A percentile compares a stretch with the other conserved stretches of the same genome.
Evolutionary conservation across 2,113 vertebrate species (phyloP).

Genomic region (Gnathonemus longibarbis): DNA sequence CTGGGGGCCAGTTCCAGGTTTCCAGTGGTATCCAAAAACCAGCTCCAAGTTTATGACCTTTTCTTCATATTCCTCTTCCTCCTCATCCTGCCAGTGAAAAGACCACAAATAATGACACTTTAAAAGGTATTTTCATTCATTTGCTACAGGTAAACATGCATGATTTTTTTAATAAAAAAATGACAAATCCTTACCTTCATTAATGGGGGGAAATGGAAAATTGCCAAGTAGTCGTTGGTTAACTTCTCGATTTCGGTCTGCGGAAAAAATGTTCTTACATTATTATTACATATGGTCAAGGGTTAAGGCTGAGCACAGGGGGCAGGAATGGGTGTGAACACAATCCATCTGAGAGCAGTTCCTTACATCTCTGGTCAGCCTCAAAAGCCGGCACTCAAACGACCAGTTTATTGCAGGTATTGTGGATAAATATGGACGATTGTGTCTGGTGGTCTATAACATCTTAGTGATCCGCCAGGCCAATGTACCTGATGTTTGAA

Average conservation of each 20-base stretch:
- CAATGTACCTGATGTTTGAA: not conserved
- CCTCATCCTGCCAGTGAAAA: constrained; percentile 62
- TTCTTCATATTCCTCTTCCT: constrained; percentile 65
- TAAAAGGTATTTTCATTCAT: not conserved
- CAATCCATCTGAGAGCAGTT: not conserved
- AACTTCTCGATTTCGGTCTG: constrained; percentile 67
- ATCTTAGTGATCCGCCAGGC: not conserved
- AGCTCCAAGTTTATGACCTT: constrained; percentile 87
- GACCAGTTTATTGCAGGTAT: not conserved
- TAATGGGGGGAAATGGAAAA: constrained; percentile 71
- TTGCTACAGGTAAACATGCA: not conserved
- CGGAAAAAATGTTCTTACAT: constrained; percentile 22
- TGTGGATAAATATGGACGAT: not conserved
- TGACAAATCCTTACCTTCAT: constrained; percentile 67
- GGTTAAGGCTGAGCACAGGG: not conserved
- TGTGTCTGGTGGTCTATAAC: not conserved
- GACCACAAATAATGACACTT: not conserved
- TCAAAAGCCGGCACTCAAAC: not conserved
- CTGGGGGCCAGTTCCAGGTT: constrained; percentile 70
- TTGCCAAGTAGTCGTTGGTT: constrained; percentile 74
- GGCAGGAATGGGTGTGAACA: not conserved
- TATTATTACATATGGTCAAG: not conserved
- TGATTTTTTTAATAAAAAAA: not conserved
- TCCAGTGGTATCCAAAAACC: constrained; percentile 94
- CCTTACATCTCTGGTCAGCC: not conserved